A percentile compares a stretch with the other conserved stretches of the same genome.
Evolutionary conservation across 2,888 invertebrate species (phyloP).

Genomic region (Oligia strigilis): DNA sequence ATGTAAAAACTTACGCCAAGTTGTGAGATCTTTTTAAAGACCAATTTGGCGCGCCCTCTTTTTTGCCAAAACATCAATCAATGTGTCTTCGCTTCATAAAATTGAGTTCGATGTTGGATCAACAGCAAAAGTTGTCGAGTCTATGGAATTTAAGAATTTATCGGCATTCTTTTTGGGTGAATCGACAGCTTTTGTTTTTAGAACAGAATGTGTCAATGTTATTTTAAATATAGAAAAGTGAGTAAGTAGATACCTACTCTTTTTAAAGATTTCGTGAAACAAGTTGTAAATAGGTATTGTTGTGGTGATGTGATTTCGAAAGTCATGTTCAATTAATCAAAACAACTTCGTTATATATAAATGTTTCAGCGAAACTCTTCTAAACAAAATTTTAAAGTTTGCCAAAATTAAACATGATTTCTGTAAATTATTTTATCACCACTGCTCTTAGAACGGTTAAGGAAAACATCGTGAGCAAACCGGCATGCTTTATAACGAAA

Average conservation of each 20-base stretch:
- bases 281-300: not conserved
- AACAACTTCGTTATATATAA: conserved; percentile 6
- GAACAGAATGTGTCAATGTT: conserved; percentile 48
- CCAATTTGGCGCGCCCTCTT: conserved; percentile 60
- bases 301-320: not conserved
- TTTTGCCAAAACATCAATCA: conserved; percentile 71
- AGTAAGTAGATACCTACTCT: no score
- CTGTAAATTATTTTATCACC: conserved; percentile 1
- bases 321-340: not conserved
- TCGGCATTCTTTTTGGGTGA: conserved; percentile 48
- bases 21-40: conserved; percentile 57
- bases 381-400: not conserved
- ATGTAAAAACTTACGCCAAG: conserved; percentile 47
- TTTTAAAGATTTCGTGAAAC: not conserved
- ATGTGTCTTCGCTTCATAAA: conserved; percentile 63
- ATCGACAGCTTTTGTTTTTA: conserved; percentile 52
- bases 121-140: conserved; percentile 45
- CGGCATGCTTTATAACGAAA: not conserved
- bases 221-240: conserved; percentile 29
- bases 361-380: not conserved
- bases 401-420: not conserved
- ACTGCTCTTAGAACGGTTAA: not conserved
- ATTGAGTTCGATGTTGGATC: conserved; percentile 55
- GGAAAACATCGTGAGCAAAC: not conserved
- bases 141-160: conserved; percentile 56